These are phyloP conservation scores for Maylandia zebra DNA, from an alignment of 2,113 vertebrate genomes.

Conservation along the genomic window DNA sequence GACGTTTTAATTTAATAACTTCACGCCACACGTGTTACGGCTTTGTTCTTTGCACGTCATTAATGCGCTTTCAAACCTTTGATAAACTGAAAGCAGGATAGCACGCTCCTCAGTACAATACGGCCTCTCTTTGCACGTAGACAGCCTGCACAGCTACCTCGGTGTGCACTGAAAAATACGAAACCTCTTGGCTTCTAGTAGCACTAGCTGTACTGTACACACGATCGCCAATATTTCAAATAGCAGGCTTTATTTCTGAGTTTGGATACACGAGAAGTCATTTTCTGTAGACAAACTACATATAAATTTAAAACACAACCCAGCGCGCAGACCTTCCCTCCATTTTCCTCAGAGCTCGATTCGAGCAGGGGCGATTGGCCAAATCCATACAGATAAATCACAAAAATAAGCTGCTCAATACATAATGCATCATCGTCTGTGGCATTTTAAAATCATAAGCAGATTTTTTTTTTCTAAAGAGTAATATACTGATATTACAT, in stretches of 20 bases:
- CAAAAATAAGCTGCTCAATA: conserved; percentile 57
- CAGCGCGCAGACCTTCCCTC: neutral
- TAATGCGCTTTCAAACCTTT: neutral
- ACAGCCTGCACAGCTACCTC: neutral
- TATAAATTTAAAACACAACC: conserved; percentile 43
- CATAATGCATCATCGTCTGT: conserved; percentile 31
- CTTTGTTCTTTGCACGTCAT: conserved; percentile 37
- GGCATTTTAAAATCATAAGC: conserved; percentile 52
- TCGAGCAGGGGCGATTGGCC: conserved; percentile 31
- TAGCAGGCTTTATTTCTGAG: neutral
- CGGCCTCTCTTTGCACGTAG: neutral
- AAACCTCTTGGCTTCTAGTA: neutral
- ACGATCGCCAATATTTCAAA: neutral
- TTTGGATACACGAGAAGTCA: neutral
- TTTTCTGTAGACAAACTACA: neutral
- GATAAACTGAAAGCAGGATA: neutral
- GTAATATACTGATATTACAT: conserved; percentile 31
- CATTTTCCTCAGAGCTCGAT: conserved; percentile 33
- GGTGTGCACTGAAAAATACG: neutral
- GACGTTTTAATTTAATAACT: conserved; percentile 26
- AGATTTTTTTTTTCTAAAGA: conserved; percentile 28
- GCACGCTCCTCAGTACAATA: neutral
- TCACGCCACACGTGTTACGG: conserved; percentile 15
- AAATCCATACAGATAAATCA: conserved; percentile 62
- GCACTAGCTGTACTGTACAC: neutral